Evolutionary conservation across 2,888 invertebrate species (phyloP).

Genomic region (Limnephilus auricula): DNA sequence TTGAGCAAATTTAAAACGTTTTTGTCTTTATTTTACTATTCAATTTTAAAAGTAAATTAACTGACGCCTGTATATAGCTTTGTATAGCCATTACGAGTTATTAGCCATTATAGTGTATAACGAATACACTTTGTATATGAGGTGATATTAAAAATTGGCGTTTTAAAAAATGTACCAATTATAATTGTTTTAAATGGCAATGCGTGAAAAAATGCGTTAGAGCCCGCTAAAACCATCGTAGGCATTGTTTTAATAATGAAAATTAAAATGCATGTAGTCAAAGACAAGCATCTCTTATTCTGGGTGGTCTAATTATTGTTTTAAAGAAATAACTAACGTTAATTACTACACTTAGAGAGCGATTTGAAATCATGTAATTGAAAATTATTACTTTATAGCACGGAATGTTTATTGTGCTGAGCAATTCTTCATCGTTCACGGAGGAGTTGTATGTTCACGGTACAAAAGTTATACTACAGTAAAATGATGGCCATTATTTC

Average conservation of each 20-base stretch:
- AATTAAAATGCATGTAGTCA: neutral
- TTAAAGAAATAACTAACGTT: neutral
- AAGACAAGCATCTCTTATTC: neutral
- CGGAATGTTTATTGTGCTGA: neutral
- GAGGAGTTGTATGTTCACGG: neutral
- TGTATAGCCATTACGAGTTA: neutral
- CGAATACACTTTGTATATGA: too few relatives aligned
- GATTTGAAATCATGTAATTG: neutral
- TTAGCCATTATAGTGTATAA: too few relatives aligned
- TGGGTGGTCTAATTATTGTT: neutral
- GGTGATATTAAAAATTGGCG: neutral
- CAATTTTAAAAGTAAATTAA: neutral
- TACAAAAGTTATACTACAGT: neutral
- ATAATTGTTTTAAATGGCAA: too few relatives aligned
- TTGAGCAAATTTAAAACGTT: neutral
- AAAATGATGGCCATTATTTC: neutral
- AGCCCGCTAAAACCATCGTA: neutral
- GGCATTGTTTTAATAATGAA: neutral
- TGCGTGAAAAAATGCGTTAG: neutral
- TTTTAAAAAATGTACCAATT: too few relatives aligned
- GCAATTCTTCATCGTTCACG: neutral
- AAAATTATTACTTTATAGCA: neutral
- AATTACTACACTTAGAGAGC: neutral
- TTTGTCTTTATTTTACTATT: neutral
- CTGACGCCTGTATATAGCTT: neutral